phyloP scores from a whole-genome alignment of 2,888 invertebrate species.

The Acanthosepion pharaonis region DNA sequence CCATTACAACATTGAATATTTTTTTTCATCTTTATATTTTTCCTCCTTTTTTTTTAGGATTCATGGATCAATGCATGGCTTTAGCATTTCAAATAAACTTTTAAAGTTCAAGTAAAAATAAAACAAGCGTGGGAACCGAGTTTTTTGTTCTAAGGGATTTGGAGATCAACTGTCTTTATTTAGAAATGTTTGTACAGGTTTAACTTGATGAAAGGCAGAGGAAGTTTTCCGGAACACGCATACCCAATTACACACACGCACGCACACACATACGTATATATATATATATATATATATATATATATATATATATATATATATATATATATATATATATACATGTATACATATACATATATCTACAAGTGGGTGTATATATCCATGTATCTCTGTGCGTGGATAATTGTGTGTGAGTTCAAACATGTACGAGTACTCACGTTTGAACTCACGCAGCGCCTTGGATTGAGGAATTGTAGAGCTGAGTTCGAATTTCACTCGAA shows the following conservation, averaged over 20 bases:
- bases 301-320: neutral
- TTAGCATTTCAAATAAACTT: neutral
- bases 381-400: no score
- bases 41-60: neutral
- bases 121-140: neutral
- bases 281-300: neutral
- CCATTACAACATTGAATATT: neutral
- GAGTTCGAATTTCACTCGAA: no score
- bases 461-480: no score
- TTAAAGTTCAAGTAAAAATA: neutral
- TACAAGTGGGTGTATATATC: neutral
- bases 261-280: neutral
- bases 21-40: neutral
- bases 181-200: neutral
- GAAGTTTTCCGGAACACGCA: neutral
- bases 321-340: neutral
- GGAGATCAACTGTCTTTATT: neutral
- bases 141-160: neutral
- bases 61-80: neutral
- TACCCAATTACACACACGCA: neutral
- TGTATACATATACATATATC: neutral
- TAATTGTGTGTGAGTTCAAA: no score
- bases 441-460: no score
- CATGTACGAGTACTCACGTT: no score
- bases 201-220: neutral